A percentile compares a stretch with the other conserved stretches of the same genome.
Conservation (phyloP, 2,797 vertebrate species). For the Spinus olivaceus region DNA sequence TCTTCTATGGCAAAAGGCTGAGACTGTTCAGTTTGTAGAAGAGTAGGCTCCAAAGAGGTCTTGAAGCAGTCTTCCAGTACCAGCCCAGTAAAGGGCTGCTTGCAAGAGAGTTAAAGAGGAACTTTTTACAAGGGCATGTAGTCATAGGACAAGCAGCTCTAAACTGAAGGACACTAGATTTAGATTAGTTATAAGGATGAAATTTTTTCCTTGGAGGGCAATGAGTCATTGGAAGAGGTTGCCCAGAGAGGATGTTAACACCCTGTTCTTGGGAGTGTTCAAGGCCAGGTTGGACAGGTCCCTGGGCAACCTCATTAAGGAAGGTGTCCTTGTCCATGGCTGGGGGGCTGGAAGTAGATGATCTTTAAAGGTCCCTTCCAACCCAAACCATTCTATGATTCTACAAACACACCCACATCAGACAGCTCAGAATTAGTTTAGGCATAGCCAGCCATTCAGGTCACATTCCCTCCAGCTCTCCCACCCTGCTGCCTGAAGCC, state of each 20-base stretch:
- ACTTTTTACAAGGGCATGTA: background rate
- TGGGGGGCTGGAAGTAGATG: background rate
- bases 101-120: background rate
- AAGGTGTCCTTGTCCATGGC: background rate
- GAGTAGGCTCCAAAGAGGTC: background rate
- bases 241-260: background rate
- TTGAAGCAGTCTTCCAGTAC: background rate
- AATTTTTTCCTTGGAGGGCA: background rate
- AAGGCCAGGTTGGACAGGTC: background rate
- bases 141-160: background rate
- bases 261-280: background rate
- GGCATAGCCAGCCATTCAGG: background rate
- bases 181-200: background rate
- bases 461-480: background rate
- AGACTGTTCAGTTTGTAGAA: background rate
- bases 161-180: background rate
- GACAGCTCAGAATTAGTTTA: background rate
- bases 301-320: background rate
- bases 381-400: background rate
- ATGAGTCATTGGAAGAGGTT: background rate
- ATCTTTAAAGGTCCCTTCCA: background rate
- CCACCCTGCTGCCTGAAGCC: background rate
- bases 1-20: background rate
- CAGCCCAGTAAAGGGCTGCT: background rate
- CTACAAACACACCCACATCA: background rate